A percentile compares a stretch with the other conserved stretches of the same genome.
These are phyloP conservation scores for Keiferia lycopersicella DNA, from an alignment of 2,888 invertebrate genomes.

Conservation along the genomic window DNA sequence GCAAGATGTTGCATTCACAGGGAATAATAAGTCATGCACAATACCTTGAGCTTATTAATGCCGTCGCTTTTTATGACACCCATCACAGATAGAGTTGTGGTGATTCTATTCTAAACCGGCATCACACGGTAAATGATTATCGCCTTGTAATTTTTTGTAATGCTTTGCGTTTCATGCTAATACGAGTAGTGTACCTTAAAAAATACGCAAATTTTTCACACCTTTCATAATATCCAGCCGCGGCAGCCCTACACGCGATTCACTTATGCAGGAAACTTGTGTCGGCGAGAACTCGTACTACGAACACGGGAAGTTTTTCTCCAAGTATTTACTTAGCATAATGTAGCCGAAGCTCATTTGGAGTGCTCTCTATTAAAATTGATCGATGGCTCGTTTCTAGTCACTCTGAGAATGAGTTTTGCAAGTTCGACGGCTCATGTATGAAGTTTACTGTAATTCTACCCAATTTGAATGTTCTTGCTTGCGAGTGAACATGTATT, in stretches of 20 bases:
- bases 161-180: too few relatives aligned
- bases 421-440: conserved; percentile 1
- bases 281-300: conserved; percentile 34
- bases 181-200: too few relatives aligned
- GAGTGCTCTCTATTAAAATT: conserved; percentile 21
- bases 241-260: conserved; percentile 45
- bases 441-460: neutral
- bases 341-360: conserved; percentile 18
- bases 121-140: too few relatives aligned
- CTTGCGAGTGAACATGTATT: neutral
- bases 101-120: too few relatives aligned
- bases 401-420: conserved; percentile 15
- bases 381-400: conserved; percentile 17
- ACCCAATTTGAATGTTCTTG: neutral
- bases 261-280: conserved; percentile 56
- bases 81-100: too few relatives aligned
- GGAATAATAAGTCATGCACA: too few relatives aligned
- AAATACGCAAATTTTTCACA: too few relatives aligned
- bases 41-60: too few relatives aligned
- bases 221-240: too few relatives aligned
- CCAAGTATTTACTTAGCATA: conserved; percentile 31
- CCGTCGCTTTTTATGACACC: too few relatives aligned
- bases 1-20: too few relatives aligned
- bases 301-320: conserved; percentile 41
- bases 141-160: too few relatives aligned